Conservation (phyloP, 2,113 vertebrate genomes). For the Pollachius pollachius region DNA sequence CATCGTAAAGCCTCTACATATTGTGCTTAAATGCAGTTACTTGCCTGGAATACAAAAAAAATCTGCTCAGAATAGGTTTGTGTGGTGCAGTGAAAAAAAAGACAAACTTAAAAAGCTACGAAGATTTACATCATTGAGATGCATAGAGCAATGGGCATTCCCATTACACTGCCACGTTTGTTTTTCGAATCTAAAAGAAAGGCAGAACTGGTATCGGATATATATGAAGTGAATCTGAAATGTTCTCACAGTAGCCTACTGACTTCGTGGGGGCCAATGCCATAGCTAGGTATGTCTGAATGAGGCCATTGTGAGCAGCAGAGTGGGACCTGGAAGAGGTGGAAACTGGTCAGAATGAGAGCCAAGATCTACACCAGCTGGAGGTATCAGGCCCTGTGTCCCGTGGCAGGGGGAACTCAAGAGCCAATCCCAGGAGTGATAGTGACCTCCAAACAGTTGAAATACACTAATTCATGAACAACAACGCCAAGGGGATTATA, state of each 20-base stretch:
- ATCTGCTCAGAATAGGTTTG: no score
- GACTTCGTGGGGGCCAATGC: constrained; percentile 17
- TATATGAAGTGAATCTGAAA: not conserved
- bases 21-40: not conserved
- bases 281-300: constrained; percentile 45
- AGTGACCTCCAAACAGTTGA: not conserved
- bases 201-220: constrained; percentile 16
- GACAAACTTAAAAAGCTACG: not conserved
- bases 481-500: no score
- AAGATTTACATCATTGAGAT: not conserved
- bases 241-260: constrained; percentile 22
- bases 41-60: not conserved
- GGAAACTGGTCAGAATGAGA: constrained; percentile 37
- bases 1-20: not conserved
- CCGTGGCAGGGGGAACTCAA: constrained; percentile 37
- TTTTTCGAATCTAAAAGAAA: not conserved
- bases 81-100: no score
- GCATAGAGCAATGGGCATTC: not conserved
- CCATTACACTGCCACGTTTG: not conserved
- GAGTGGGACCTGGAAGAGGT: constrained; percentile 29
- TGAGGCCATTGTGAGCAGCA: constrained; percentile 59
- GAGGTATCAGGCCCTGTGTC: constrained; percentile 27
- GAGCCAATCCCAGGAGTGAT: constrained; percentile 2
- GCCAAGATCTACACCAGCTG: constrained; percentile 29
- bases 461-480: no score